A percentile compares a stretch with the other conserved stretches of the same genome.
These are phyloP conservation scores for Sakesphorus luctuosus DNA, from an alignment of 2,113 vertebrate genomes.

Conservation along the genomic window DNA sequence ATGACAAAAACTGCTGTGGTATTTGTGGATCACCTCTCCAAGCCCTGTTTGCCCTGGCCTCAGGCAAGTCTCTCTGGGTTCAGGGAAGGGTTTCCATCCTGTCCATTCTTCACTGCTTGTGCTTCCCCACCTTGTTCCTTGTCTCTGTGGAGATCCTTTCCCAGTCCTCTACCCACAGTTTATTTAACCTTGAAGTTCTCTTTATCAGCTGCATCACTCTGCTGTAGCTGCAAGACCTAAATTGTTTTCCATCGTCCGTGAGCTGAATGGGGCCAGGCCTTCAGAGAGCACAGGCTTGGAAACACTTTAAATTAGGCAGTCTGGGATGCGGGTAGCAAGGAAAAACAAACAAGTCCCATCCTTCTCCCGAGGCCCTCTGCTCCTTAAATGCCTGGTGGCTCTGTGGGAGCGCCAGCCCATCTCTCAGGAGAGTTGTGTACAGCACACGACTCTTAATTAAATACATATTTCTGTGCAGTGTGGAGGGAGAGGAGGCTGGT, in stretches of 20 bases:
- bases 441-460: neutral
- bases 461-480: neutral
- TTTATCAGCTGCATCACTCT: conserved; percentile 61
- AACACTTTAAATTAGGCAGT: conserved; percentile 18
- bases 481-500: neutral
- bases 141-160: neutral
- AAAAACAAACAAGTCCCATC: neutral
- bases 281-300: conserved; percentile 22
- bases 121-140: neutral
- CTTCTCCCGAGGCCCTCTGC: neutral
- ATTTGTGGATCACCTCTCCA: neutral
- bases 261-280: conserved; percentile 47
- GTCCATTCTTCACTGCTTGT: neutral
- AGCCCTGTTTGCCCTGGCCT: neutral
- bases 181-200: conserved; percentile 66
- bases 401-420: neutral
- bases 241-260: conserved; percentile 59
- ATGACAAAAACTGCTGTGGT: neutral
- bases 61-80: neutral
- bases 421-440: neutral
- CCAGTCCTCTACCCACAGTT: neutral
- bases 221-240: conserved; percentile 36
- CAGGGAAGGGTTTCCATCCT: neutral
- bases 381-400: neutral
- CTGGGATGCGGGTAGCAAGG: conserved; percentile 8